A percentile compares a stretch with the other conserved stretches of the same genome.
Conservation (phyloP, 2,888 invertebrate species). For the Lasioglossum marginatum region DNA sequence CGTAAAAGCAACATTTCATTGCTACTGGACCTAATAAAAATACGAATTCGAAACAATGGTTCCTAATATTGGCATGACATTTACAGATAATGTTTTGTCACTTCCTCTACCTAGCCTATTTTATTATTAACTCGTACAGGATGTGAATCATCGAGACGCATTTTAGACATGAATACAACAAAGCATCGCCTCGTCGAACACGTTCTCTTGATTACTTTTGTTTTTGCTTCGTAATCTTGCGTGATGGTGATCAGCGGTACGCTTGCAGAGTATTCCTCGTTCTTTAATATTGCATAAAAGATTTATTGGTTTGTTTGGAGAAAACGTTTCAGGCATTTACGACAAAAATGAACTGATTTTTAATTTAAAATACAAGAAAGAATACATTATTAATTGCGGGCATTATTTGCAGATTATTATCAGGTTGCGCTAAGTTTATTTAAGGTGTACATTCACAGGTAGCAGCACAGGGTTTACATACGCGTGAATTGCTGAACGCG, state of each 20-base stretch:
- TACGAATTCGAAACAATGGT: neutral
- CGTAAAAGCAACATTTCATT: neutral
- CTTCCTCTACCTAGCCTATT: conserved; percentile 26
- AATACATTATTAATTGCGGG: too few species aligned
- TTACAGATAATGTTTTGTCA: neutral
- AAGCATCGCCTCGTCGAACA: conserved; percentile 31
- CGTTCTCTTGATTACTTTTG: conserved; percentile 8
- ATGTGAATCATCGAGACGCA: conserved; percentile 57
- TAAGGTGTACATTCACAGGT: neutral
- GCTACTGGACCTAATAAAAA: neutral
- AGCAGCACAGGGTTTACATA: neutral
- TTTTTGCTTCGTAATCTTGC: conserved; percentile 9
- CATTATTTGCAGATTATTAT: neutral
- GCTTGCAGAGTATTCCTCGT: neutral
- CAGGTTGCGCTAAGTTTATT: neutral
- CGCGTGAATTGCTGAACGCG: neutral
- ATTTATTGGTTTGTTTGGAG: neutral
- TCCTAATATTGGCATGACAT: neutral
- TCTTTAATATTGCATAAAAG: neutral
- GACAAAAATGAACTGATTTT: too few species aligned
- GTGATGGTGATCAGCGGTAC: neutral
- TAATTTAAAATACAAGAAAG: too few species aligned
- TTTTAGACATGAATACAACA: conserved; percentile 37
- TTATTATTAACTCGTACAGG: conserved; percentile 60
- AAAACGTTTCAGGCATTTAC: too few species aligned